These are phyloP conservation scores for Medauroidea extradentata DNA, from an alignment of 1,140 invertebrate species.

Conservation along the genomic window DNA sequence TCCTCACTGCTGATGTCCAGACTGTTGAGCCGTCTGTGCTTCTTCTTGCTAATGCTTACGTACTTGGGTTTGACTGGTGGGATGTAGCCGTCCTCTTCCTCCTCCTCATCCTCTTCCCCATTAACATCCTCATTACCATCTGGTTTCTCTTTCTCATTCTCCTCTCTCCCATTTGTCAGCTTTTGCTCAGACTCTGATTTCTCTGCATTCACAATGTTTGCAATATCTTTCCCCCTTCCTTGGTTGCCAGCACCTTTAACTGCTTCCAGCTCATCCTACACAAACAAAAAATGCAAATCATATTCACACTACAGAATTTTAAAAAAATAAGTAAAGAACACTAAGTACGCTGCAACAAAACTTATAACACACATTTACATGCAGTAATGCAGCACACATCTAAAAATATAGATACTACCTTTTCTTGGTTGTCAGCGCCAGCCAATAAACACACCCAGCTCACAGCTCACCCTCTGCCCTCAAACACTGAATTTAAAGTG, in stretches of 20 bases:
- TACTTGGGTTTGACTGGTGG: slow-evolving; percentile 25
- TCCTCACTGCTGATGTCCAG: slow-evolving; percentile 77
- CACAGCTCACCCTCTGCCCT: too few species aligned
- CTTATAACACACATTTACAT: too few species aligned
- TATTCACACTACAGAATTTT: too few species aligned
- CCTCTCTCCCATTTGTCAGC: slow-evolving; percentile 42
- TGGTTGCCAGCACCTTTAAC: slow-evolving; percentile 71
- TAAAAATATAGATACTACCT: too few species aligned
- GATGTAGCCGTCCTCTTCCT: slow-evolving; percentile 20
- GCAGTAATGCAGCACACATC: too few species aligned
- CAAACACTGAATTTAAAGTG: too few species aligned
- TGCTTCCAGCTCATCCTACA: slow-evolving; percentile 62
- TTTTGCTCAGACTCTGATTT: slow-evolving; percentile 55
- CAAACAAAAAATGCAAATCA: too few species aligned
- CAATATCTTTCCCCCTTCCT: slow-evolving; percentile 83
- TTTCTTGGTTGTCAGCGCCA: too few species aligned
- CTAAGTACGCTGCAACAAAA: too few species aligned
- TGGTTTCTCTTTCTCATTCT: slow-evolving; percentile 36
- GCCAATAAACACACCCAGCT: too few species aligned
- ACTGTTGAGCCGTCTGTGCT: slow-evolving; percentile 70
- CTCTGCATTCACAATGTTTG: slow-evolving; percentile 79
- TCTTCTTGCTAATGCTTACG: slow-evolving; percentile 49
- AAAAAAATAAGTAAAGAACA: too few species aligned
- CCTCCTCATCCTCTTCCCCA: slow-evolving; percentile 26
- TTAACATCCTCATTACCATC: slow-evolving; percentile 32